Evolutionary conservation across 2,888 invertebrate genomes (phyloP).

Genomic region (Tipula lateralis): DNA sequence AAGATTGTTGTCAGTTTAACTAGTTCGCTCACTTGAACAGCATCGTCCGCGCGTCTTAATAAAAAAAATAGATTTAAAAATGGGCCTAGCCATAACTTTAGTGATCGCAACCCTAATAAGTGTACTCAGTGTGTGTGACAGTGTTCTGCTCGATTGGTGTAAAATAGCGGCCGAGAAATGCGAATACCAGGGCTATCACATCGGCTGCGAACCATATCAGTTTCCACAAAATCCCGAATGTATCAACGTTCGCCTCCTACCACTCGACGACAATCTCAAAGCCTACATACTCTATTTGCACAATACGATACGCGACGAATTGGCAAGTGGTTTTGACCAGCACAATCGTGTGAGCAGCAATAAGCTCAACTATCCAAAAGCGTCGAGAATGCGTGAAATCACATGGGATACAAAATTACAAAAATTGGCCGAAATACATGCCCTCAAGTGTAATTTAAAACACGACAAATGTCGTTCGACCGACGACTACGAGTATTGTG

Average conservation of each 20-base stretch:
- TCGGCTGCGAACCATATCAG: background rate
- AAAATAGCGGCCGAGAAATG: slow-evolving; percentile 12
- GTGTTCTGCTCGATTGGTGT: background rate
- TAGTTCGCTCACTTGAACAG: background rate
- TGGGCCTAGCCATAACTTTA: background rate
- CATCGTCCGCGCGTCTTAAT: background rate
- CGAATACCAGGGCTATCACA: background rate
- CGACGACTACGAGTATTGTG: background rate
- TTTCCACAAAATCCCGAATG: background rate
- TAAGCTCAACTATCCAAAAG: background rate
- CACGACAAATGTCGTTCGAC: slow-evolving; percentile 26
- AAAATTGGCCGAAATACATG: slow-evolving; percentile 26
- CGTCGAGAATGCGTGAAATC: background rate
- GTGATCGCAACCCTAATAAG: background rate
- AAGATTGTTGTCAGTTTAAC: background rate
- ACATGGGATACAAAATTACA: slow-evolving; percentile 13
- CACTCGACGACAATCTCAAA: background rate
- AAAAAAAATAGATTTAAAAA: too few species aligned
- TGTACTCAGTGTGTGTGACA: background rate
- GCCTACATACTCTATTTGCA: background rate
- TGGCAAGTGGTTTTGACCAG: background rate
- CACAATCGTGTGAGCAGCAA: background rate
- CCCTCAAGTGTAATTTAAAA: background rate
- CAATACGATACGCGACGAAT: background rate
- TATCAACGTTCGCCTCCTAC: background rate